These are phyloP conservation scores for Entomobrya multifasciata DNA, from an alignment of 2,888 invertebrate genomes.

Conservation along the genomic window DNA sequence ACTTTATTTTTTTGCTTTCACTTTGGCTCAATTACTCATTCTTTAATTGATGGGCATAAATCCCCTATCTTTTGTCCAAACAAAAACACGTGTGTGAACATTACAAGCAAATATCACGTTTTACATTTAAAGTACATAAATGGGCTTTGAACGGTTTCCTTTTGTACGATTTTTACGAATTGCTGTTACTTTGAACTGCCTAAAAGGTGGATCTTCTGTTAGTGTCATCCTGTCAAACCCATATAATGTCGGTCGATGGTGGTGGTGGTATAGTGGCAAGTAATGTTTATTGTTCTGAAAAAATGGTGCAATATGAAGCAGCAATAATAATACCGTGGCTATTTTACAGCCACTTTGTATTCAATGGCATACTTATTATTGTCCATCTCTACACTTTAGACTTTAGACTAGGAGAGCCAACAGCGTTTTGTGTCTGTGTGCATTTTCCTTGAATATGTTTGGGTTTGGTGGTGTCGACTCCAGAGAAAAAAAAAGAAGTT, in stretches of 20 bases:
- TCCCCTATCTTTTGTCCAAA: no score
- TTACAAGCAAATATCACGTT: no score
- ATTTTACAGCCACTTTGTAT: conserved; percentile 45
- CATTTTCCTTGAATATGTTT: not conserved
- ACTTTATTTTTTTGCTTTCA: no score
- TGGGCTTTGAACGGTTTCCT: not conserved
- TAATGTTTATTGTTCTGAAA: not conserved
- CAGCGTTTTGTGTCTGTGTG: not conserved
- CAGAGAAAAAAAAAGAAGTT: not conserved
- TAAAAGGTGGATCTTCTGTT: no score
- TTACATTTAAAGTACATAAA: not conserved
- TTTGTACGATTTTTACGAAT: not conserved
- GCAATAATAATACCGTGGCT: not conserved
- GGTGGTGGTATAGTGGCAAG: no score
- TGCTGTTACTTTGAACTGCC: no score
- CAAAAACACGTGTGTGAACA: not conserved
- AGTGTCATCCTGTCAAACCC: conserved; percentile 30
- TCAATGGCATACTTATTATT: conserved; percentile 45
- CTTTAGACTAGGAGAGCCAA: conserved; percentile 8
- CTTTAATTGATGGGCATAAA: not conserved
- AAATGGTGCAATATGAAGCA: not conserved
- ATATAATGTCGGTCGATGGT: not conserved
- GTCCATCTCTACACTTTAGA: conserved; percentile 4
- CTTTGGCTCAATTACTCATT: no score
- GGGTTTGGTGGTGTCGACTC: not conserved